Percentiles rank a stretch among this genome's conserved stretches.
Evolutionary conservation across 2,113 vertebrate species (phyloP).

Genomic region (Daubentonia madagascariensis): DNA sequence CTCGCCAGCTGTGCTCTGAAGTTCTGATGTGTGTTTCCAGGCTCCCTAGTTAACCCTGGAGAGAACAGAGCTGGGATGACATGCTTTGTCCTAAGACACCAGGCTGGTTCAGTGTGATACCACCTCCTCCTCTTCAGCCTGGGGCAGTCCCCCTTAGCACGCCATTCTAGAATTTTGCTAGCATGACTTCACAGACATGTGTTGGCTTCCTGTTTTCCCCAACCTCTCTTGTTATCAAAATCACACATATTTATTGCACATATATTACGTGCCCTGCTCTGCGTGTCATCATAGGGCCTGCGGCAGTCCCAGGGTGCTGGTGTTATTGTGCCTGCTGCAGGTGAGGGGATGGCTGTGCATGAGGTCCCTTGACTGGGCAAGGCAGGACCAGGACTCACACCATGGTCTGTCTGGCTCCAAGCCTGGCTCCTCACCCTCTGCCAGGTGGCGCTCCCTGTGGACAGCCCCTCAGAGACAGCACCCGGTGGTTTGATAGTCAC

Average conservation of each 20-base stretch:
- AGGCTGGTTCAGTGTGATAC: neutral
- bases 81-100: neutral
- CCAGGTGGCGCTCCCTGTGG: neutral
- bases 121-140: neutral
- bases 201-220: neutral
- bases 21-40: neutral
- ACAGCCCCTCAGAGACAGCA: neutral
- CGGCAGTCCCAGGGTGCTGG: neutral
- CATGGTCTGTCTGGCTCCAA: rapidly evolving
- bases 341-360: neutral
- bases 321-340: rapidly evolving
- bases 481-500: neutral
- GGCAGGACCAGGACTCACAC: neutral
- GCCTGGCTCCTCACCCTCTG: neutral
- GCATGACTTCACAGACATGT: neutral
- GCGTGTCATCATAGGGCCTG: neutral
- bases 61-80: neutral
- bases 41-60: neutral
- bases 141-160: neutral
- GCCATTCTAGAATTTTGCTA: neutral
- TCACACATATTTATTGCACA: neutral
- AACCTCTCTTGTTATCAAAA: neutral
- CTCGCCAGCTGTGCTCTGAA: neutral
- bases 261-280: neutral
- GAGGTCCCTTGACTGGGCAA: neutral